These are phyloP conservation scores for Hyperopisus bebe DNA, from an alignment of 2,113 vertebrate species.

Conservation along the genomic window DNA sequence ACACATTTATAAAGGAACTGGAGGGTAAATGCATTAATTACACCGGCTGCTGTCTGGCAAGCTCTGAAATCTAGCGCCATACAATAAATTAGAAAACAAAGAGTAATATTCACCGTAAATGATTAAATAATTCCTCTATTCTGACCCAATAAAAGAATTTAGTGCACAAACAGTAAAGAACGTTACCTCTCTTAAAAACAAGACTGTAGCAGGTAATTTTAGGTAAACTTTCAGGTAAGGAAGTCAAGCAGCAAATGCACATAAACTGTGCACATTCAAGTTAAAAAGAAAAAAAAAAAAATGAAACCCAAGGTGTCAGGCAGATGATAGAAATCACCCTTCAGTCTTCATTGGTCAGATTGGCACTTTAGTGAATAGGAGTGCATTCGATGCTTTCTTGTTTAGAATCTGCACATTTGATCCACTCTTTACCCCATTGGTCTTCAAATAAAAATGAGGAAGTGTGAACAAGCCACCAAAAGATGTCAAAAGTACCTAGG, in stretches of 20 bases:
- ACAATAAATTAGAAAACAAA: conserved; percentile 33
- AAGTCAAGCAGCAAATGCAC: conserved; percentile 71
- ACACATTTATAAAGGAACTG: background rate
- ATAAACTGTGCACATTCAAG: conserved; percentile 70
- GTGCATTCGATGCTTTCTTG: conserved; percentile 52
- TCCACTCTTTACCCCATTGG: conserved; percentile 33
- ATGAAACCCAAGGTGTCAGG: conserved; percentile 38
- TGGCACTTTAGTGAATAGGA: conserved; percentile 75
- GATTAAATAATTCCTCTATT: conserved; percentile 31
- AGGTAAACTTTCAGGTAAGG: conserved; percentile 57
- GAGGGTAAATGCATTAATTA: conserved; percentile 4
- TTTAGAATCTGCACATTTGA: conserved; percentile 33
- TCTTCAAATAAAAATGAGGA: conserved; percentile 39
- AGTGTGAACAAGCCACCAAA: conserved; percentile 31
- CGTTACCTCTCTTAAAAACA: conserved; percentile 45
- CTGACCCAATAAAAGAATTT: conserved; percentile 45
- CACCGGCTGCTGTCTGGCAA: conserved; percentile 25
- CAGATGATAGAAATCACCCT: conserved; percentile 58
- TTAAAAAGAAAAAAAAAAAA: conserved; percentile 46
- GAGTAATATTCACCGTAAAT: conserved; percentile 19
- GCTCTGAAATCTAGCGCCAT: conserved; percentile 36
- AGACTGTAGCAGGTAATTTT: conserved; percentile 49
- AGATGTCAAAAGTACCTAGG: conserved; percentile 9
- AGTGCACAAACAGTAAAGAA: conserved; percentile 55
- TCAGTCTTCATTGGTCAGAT: conserved; percentile 69